Percentiles rank a stretch among this genome's conserved stretches.
Evolutionary conservation across 1,140 invertebrate species (phyloP).

Genomic region (Drosophila biarmipes): DNA sequence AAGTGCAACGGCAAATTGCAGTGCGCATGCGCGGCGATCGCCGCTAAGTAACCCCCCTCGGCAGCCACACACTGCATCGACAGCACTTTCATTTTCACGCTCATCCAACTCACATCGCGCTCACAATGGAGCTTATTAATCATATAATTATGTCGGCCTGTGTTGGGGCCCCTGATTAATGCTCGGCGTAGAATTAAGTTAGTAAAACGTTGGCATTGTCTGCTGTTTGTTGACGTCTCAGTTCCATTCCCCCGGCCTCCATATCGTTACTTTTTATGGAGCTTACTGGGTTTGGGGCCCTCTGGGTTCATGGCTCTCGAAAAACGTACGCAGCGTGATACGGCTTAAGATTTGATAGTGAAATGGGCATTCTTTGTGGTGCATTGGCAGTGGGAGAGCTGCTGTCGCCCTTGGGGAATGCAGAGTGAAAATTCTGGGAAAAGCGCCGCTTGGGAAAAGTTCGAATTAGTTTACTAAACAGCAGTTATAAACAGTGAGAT

Average conservation of each 20-base stretch:
- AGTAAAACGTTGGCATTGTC: constrained; percentile 70
- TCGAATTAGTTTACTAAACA: constrained; percentile 22
- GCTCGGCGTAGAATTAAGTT: constrained; percentile 68
- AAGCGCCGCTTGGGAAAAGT: constrained; percentile 27
- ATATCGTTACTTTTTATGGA: constrained; percentile 32
- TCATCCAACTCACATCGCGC: constrained; percentile 42
- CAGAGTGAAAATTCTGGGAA: constrained; percentile 27
- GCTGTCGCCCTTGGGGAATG: constrained; percentile 8
- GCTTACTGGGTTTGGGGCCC: constrained; percentile 3
- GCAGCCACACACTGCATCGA: constrained; percentile 2
- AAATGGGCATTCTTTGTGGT: constrained; percentile 29
- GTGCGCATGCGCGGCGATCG: constrained; percentile 61
- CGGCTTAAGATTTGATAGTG: constrained; percentile 43
- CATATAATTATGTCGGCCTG: constrained; percentile 60
- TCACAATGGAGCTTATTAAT: constrained; percentile 74
- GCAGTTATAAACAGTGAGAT: constrained; percentile 9
- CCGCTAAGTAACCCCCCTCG: constrained; percentile 24
- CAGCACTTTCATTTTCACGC: constrained; percentile 76
- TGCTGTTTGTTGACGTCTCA: constrained; percentile 23
- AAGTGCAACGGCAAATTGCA: constrained; percentile 71
- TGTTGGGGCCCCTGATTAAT: constrained; percentile 55
- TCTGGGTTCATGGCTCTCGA: constrained; percentile 6
- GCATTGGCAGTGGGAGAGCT: background rate
- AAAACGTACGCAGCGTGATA: constrained; percentile 31
- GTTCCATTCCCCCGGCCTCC: constrained; percentile 4